Base-by-base conservation (phyloP, 1,140 invertebrate genomes). In the Campoletis sonorensis region DNA sequence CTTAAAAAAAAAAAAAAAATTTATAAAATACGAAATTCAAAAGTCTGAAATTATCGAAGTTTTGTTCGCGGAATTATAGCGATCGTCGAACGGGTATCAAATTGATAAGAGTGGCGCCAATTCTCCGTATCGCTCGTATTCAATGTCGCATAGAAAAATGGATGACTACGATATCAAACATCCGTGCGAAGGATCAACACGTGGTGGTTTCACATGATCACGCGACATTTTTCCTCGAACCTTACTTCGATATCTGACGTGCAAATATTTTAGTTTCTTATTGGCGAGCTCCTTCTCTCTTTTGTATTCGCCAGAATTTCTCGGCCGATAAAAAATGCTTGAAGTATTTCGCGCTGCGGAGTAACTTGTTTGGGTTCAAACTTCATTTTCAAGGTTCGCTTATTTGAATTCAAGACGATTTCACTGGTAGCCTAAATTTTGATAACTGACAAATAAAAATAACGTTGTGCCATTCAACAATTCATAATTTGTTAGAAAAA, bases 71-170 rank as follows among this genome's bases (percentile, higher is more conserved):
- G 40, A 45, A 45, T 45, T 45, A 45, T 10, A 13, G 40, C 40
- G 40, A 45, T 58, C 21, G 13, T n/a, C 54, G 18, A n/a, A 23
- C 54, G 54, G 1, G 5, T 58, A 4, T 5, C 54, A n/a, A 58
- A 58, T 58, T 58, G 54, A 58, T 58, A 58, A 58, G 18, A 58
- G 54, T 58, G 54, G 54, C 54, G 54, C 54, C 21, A n/a, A 23
- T 58, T 58, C 54, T 2, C 1, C 54, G 21, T 23, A 4, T 58
- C 54, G 54, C 18, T 58, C 13, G 54, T 58, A 58, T 13, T 45
- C 40, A 45, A 58, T 58, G 18, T 58, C 54, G 21, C 54, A 58
- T 23, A 58, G 18, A 18, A 58, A 58, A 58, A 23, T 10, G 54
- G 54, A 58, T 23, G 54, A 58, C 54, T n/a, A n/a, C 21, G 54